Percentiles rank a stretch among this genome's conserved stretches.
phyloP scores from a whole-genome alignment of 2,888 invertebrate species.

The Pachymerium ferrugineum region DNA sequence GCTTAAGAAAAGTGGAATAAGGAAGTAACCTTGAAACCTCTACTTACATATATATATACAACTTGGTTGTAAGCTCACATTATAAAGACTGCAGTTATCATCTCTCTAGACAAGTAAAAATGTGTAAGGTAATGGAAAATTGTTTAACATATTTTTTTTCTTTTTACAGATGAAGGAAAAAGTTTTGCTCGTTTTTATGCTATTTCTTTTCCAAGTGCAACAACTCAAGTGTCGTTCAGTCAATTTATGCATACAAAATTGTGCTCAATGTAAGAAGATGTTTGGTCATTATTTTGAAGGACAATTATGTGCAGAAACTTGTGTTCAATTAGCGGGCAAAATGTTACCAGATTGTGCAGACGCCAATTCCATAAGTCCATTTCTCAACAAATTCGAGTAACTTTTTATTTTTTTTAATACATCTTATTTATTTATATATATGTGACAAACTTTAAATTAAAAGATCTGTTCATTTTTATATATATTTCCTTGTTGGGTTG shows the following conservation, averaged over 20 bases:
- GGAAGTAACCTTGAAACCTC: conserved; percentile 7
- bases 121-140: no score
- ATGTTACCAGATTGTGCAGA: conserved; percentile 81
- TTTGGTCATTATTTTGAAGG: conserved; percentile 81
- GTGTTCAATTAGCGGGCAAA: conserved; percentile 74
- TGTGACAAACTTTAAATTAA: neutral
- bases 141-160: neutral
- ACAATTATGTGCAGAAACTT: conserved; percentile 75
- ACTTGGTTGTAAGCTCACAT: no score
- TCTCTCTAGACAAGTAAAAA: no score
- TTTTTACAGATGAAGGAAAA: neutral
- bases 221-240: neutral
- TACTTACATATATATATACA: neutral
- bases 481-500: neutral
- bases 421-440: neutral
- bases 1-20: neutral
- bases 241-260: conserved; percentile 58
- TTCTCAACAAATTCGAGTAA: conserved; percentile 60
- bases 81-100: no score
- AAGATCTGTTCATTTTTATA: neutral
- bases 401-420: conserved; percentile 9
- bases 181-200: neutral
- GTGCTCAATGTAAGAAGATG: conserved; percentile 84
- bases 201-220: neutral
- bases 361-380: conserved; percentile 70